These are phyloP conservation scores for Sarcophaga subvicina DNA, from an alignment of 2,888 invertebrate species.

Conservation along the genomic window DNA sequence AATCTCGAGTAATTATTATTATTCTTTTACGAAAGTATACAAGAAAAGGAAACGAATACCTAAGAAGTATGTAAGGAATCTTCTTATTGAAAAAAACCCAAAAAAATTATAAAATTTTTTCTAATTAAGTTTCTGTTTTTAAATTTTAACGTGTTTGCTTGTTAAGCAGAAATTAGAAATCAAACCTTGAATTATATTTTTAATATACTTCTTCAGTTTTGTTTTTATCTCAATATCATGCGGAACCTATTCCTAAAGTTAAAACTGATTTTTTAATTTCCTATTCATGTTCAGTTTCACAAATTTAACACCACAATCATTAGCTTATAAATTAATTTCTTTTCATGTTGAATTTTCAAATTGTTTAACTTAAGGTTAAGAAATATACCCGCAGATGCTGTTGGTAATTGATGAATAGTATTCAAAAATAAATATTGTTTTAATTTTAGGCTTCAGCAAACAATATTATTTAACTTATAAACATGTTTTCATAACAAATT, in stretches of 20 bases:
- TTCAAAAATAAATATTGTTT: too few species aligned
- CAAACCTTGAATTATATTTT: conserved; percentile 31
- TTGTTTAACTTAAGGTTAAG: conserved; percentile 6
- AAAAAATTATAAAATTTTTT: not conserved
- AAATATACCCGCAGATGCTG: not conserved
- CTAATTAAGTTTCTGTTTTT: not conserved
- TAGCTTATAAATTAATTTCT: not conserved
- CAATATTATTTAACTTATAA: too few species aligned
- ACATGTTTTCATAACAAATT: too few species aligned
- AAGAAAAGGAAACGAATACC: too few species aligned
- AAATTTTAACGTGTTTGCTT: not conserved
- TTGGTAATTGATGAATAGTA: too few species aligned
- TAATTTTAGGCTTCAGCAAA: too few species aligned
- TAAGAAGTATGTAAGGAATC: too few species aligned
- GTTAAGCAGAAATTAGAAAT: not conserved
- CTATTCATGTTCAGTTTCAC: conserved; percentile 23
- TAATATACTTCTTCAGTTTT: not conserved
- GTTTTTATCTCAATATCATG: conserved; percentile 25
- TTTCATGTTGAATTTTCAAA: not conserved
- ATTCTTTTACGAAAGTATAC: too few species aligned
- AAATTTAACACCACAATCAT: conserved; percentile 1
- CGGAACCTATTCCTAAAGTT: conserved; percentile 11
- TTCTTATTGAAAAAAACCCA: not conserved
- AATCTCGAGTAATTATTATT: too few species aligned
- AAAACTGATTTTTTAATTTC: conserved; percentile 48